Conservation (phyloP, 2,113 vertebrate genomes). For the Stigmatopora argus region DNA sequence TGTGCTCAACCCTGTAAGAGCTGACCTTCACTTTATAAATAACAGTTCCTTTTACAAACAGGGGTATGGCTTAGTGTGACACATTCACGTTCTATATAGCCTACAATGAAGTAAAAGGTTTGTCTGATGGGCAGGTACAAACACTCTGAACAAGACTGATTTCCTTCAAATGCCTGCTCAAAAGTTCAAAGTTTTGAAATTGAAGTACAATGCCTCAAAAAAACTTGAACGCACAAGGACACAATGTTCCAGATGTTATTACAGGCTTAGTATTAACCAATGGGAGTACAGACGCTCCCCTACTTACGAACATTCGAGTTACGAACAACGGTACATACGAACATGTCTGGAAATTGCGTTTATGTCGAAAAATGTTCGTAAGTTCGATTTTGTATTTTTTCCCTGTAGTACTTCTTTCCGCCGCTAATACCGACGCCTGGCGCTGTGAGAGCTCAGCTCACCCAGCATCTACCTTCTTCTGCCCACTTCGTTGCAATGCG, state of each 20-base stretch:
- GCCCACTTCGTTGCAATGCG: too few relatives aligned
- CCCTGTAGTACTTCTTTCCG: too few relatives aligned
- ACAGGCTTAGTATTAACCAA: neutral
- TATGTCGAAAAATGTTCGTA: too few relatives aligned
- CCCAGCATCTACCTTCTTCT: too few relatives aligned
- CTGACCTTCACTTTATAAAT: slow-evolving; percentile 71
- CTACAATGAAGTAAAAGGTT: slow-evolving; percentile 20
- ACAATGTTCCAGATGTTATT: neutral
- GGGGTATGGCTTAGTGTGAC: slow-evolving; percentile 26
- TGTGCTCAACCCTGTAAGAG: slow-evolving; percentile 44
- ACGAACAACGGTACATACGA: too few relatives aligned
- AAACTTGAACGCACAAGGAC: neutral
- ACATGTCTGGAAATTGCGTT: too few relatives aligned
- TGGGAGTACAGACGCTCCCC: too few relatives aligned
- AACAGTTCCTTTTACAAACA: slow-evolving; percentile 42
- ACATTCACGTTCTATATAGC: slow-evolving; percentile 14
- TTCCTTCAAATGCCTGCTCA: neutral
- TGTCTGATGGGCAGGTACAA: slow-evolving; percentile 11
- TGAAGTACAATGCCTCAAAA: neutral
- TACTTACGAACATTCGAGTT: too few relatives aligned
- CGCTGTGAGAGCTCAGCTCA: too few relatives aligned
- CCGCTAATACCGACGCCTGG: too few relatives aligned
- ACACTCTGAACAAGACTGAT: neutral
- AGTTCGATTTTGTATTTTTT: too few relatives aligned
- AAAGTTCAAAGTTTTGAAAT: neutral